Conservation (phyloP, 2,888 invertebrate genomes). For the Prionchulus punctatus region DNA sequence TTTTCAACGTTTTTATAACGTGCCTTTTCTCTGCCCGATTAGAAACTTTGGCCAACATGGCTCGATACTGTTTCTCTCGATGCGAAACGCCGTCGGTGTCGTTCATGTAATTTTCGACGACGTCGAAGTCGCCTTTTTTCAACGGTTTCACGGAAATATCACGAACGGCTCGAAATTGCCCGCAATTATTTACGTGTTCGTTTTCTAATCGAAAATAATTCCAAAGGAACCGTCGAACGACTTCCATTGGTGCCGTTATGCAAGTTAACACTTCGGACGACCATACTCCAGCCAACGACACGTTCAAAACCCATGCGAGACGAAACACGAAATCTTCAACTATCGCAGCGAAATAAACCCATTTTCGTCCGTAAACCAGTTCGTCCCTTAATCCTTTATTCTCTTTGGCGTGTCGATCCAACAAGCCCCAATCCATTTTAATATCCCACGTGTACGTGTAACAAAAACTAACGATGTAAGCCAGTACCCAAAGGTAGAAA, state of each 20-base stretch:
- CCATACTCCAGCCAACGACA: constrained; percentile 7
- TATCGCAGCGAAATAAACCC: constrained; percentile 78
- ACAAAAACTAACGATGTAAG: constrained; percentile 58
- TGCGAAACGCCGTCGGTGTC: neutral
- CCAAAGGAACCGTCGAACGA: constrained; percentile 69
- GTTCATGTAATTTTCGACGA: constrained; percentile 52
- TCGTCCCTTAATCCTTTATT: constrained; percentile 39
- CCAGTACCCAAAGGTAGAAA: constrained; percentile 57
- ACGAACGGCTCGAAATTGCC: constrained; percentile 77
- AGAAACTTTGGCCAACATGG: no score
- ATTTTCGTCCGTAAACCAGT: neutral
- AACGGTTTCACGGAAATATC: constrained; percentile 85
- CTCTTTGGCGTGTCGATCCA: constrained; percentile 57
- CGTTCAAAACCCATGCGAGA: constrained; percentile 58
- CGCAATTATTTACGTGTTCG: constrained; percentile 97
- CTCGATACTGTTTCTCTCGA: neutral
- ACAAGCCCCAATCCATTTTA: constrained; percentile 96
- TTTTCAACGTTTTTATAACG: no score
- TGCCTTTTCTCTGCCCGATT: no score
- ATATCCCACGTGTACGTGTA: constrained; percentile 97
- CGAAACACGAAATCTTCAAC: constrained; percentile 80
- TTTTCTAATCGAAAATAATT: constrained; percentile 98
- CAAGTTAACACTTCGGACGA: constrained; percentile 17
- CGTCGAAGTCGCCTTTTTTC: constrained; percentile 44
- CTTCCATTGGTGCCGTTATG: constrained; percentile 28